A percentile compares a stretch with the other conserved stretches of the same genome.
Evolutionary conservation across 2,797 vertebrate genomes (phyloP).

Genomic region (Neosilurus hyrtlii): DNA sequence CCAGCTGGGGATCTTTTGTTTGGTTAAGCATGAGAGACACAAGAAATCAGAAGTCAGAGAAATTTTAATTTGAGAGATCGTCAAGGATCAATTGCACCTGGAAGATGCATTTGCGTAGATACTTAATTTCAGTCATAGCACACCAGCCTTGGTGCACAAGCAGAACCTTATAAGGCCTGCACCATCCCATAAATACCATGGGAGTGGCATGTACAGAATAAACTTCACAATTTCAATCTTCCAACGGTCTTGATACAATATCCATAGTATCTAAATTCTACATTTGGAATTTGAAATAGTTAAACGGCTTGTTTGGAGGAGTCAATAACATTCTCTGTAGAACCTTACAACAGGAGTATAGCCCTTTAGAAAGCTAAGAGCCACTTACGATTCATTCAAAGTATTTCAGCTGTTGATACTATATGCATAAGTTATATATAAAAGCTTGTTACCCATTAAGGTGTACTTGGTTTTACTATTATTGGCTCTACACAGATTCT

Average conservation of each 20-base stretch:
- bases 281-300: not conserved
- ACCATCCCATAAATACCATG: slow-evolving; percentile 7
- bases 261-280: not conserved
- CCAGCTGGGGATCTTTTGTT: slow-evolving; percentile 41
- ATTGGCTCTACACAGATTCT: not conserved
- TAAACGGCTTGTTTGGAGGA: not conserved
- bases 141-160: not conserved
- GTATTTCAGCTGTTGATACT: not conserved
- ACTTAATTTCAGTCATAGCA: not conserved
- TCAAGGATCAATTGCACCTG: not conserved
- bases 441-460: not conserved
- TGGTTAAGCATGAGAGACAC: slow-evolving; percentile 30
- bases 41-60: slow-evolving; percentile 11
- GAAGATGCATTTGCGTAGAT: not conserved
- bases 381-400: not conserved
- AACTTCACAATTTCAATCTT: slow-evolving; percentile 21
- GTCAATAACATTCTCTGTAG: not conserved
- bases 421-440: not conserved
- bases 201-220: slow-evolving; percentile 6
- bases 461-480: not conserved
- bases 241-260: not conserved
- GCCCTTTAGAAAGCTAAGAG: not conserved
- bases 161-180: slow-evolving; percentile 23
- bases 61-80: slow-evolving; percentile 21
- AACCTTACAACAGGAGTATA: not conserved